phyloP scores from a whole-genome alignment of 2,888 invertebrate genomes.

The Andrena fulva region DNA sequence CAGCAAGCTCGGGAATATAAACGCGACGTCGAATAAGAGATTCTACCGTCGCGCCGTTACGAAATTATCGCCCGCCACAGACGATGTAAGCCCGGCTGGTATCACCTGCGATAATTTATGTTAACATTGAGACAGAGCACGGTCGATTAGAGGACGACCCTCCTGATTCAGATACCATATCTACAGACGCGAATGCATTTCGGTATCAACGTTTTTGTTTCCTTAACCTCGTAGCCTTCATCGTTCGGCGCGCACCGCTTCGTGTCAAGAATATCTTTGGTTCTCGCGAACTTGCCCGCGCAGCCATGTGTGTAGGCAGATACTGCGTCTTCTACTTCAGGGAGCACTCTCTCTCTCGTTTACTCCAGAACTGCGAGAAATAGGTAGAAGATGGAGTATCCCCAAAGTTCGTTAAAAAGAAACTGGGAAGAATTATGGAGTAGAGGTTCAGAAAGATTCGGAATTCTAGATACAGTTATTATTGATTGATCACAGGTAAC shows the following conservation, averaged over 20 bases:
- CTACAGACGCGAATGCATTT: slow-evolving; percentile 74
- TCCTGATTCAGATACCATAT: slow-evolving; percentile 76
- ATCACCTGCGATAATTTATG: slow-evolving; percentile 79
- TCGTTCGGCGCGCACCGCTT: slow-evolving; percentile 25
- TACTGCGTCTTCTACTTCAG: background rate
- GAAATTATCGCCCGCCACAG: slow-evolving; percentile 63
- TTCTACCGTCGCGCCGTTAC: slow-evolving; percentile 46
- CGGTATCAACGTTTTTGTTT: slow-evolving; percentile 68
- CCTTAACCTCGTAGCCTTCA: slow-evolving; percentile 72
- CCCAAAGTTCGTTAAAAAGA: too few species aligned
- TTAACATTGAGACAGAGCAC: slow-evolving; percentile 78
- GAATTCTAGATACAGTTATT: too few species aligned
- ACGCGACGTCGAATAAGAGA: slow-evolving; percentile 36
- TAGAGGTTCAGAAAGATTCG: too few species aligned
- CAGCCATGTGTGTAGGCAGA: too few species aligned
- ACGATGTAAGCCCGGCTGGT: slow-evolving; percentile 62
- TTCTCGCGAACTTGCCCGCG: background rate
- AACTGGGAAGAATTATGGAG: too few species aligned
- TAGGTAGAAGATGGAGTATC: too few species aligned
- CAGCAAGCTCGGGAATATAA: background rate
- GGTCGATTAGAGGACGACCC: slow-evolving; percentile 78
- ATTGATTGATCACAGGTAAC: too few species aligned
- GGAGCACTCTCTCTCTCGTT: background rate
- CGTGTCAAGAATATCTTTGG: slow-evolving; percentile 7
- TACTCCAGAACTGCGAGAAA: background rate